Conservation (phyloP, 2,888 invertebrate genomes). For the Sericinus montela region DNA sequence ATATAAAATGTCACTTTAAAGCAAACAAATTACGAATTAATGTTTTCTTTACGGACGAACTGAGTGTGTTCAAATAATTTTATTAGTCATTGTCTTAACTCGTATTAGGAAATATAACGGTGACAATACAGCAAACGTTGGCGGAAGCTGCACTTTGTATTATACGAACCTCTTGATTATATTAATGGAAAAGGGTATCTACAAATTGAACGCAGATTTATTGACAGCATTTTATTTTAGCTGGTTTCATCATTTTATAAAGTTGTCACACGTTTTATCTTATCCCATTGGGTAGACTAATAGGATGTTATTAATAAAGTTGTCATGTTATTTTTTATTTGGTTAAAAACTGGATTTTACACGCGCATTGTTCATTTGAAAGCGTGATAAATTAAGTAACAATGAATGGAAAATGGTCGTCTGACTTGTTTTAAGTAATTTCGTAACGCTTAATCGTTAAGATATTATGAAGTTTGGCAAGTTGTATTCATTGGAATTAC, state of each 20-base stretch:
- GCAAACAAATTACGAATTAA: not conserved
- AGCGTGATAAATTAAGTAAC: constrained; percentile 6
- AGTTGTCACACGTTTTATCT: constrained; percentile 20
- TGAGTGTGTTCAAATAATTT: constrained; percentile 2
- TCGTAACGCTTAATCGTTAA: constrained; percentile 5
- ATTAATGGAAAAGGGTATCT: constrained; percentile 18
- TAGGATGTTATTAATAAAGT: constrained; percentile 17
- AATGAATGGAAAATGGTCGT: not conserved
- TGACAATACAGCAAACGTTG: constrained; percentile 13
- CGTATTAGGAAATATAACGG: constrained; percentile 14
- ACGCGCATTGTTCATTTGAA: constrained; percentile 9
- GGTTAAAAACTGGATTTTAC: constrained; percentile 16
- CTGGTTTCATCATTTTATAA: constrained; percentile 19
- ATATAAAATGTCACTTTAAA: constrained; percentile 5
- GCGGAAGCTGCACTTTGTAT: constrained; percentile 19
- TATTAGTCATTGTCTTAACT: constrained; percentile 9
- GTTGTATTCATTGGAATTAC: constrained; percentile 11
- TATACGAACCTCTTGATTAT: constrained; percentile 17
- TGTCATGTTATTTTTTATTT: constrained; percentile 16
- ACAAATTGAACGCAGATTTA: constrained; percentile 19
- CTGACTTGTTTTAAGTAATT: constrained; percentile 10
- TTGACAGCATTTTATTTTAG: constrained; percentile 17
- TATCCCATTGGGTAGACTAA: constrained; percentile 17
- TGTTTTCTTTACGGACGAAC: constrained; percentile 3
- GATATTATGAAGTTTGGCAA: constrained; percentile 8